phyloP scores from a whole-genome alignment of 2,888 invertebrate species.

The Hoplodrina ambigua region DNA sequence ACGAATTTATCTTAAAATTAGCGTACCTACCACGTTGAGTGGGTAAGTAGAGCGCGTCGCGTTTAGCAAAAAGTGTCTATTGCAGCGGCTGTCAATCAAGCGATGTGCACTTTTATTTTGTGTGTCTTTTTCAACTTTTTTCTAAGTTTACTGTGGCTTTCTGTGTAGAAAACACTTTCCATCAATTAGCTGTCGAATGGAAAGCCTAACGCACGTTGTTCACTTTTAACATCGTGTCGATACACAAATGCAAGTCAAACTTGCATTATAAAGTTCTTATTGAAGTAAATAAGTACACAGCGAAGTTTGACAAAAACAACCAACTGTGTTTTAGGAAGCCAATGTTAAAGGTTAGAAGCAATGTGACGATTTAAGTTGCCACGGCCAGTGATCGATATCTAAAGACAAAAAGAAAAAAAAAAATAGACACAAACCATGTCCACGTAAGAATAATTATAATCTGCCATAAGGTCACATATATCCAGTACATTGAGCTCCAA shows the following conservation, averaged over 20 bases:
- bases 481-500: background rate
- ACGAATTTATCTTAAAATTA: slow-evolving; percentile 74
- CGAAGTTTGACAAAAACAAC: slow-evolving; percentile 15
- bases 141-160: slow-evolving; percentile 70
- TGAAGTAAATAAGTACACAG: slow-evolving; percentile 17
- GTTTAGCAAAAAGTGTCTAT: slow-evolving; percentile 69
- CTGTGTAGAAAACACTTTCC: slow-evolving; percentile 76
- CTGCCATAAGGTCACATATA: too few relatives aligned
- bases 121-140: slow-evolving; percentile 69
- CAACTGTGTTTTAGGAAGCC: slow-evolving; percentile 11
- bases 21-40: slow-evolving; percentile 71
- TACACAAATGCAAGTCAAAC: slow-evolving; percentile 25
- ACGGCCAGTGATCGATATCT: background rate
- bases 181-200: slow-evolving; percentile 68
- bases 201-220: slow-evolving; percentile 62
- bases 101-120: slow-evolving; percentile 70
- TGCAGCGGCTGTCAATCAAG: slow-evolving; percentile 73
- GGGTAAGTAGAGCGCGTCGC: slow-evolving; percentile 77
- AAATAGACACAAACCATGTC: too few relatives aligned
- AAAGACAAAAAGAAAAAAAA: too few relatives aligned
- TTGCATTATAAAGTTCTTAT: slow-evolving; percentile 27
- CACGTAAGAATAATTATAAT: too few relatives aligned
- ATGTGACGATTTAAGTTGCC: background rate
- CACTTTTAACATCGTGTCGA: slow-evolving; percentile 31
- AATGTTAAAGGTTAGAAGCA: background rate